Evolutionary conservation across 2,113 vertebrate species (phyloP).

Genomic region (Daphoenositta chrysoptera): DNA sequence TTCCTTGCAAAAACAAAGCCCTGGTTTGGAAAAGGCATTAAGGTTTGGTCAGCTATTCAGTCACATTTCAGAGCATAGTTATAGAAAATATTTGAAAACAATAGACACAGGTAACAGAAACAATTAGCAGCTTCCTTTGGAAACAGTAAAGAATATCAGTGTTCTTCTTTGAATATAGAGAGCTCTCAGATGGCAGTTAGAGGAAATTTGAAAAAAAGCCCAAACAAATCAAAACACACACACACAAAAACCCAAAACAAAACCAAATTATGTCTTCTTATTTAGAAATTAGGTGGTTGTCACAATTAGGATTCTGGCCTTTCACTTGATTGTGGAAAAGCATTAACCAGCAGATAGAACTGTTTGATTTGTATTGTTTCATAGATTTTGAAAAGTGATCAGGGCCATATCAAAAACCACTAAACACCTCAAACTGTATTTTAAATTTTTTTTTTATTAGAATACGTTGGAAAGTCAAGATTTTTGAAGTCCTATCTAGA

Average conservation of each 20-base stretch:
- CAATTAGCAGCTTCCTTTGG: not conserved
- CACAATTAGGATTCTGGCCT: not conserved
- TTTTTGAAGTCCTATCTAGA: not conserved
- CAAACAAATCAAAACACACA: not conserved
- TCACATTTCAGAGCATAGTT: not conserved
- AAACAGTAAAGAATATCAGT: not conserved
- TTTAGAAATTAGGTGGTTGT: not conserved
- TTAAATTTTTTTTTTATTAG: not conserved
- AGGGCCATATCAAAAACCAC: not conserved
- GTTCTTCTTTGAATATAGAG: not conserved
- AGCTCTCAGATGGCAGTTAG: not conserved
- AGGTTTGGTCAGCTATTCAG: not conserved
- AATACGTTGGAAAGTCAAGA: not conserved
- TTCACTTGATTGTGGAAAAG: not conserved
- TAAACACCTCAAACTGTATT: not conserved
- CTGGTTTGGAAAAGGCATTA: not conserved
- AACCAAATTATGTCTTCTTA: not conserved
- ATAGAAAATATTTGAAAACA: not conserved
- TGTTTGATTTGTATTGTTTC: not conserved
- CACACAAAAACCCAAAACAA: not conserved
- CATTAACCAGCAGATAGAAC: not conserved
- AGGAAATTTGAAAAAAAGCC: not conserved
- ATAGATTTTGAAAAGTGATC: not conserved
- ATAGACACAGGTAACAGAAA: not conserved
- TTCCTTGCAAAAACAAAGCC: not conserved